Conservation (phyloP, 2,113 vertebrate genomes). For the Apodemus sylvaticus region DNA sequence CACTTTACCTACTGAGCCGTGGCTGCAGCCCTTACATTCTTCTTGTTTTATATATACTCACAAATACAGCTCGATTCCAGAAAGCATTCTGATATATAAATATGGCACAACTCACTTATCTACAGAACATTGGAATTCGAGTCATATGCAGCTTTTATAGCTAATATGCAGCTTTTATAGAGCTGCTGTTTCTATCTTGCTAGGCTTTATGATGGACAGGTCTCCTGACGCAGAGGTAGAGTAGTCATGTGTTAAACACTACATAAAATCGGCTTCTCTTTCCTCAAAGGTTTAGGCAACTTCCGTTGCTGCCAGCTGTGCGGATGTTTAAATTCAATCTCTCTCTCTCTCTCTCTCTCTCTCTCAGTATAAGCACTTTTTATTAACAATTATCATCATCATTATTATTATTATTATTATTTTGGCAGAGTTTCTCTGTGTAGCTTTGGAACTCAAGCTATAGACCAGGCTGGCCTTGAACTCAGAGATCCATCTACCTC, state of each 20-base stretch:
- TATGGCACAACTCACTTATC: not conserved
- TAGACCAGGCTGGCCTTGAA: too few relatives aligned
- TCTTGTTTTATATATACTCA: not conserved
- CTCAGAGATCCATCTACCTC: too few relatives aligned
- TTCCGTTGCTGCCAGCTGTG: slow-evolving; percentile 2
- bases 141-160: not conserved
- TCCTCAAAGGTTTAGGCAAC: not conserved
- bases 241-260: not conserved
- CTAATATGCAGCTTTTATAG: too few relatives aligned
- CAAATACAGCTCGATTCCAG: not conserved
- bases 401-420: too few relatives aligned
- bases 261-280: slow-evolving; percentile 38
- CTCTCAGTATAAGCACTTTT: too few relatives aligned
- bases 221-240: not conserved
- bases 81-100: not conserved
- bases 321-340: slow-evolving; percentile 56
- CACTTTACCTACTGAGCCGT: not conserved
- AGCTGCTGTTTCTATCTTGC: not conserved
- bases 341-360: too few relatives aligned
- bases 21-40: not conserved
- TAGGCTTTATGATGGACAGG: not conserved
- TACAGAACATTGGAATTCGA: not conserved
- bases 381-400: too few relatives aligned
- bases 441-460: too few relatives aligned
- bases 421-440: too few relatives aligned